Conservation (phyloP, 2,888 invertebrate genomes). For the Abrostola triplasia region DNA sequence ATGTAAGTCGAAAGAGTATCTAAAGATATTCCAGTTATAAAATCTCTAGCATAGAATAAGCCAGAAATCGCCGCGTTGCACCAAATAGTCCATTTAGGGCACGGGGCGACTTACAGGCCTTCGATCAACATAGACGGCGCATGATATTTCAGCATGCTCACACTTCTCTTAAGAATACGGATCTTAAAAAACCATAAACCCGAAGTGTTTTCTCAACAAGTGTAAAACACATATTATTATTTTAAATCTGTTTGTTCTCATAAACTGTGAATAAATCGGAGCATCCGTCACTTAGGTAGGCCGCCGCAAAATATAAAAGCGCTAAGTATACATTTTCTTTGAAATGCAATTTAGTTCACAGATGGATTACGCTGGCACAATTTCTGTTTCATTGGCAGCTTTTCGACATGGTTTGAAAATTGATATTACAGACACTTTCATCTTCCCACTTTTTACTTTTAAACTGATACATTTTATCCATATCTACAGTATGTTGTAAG, state of each 20-base stretch:
- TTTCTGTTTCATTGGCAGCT: conserved; percentile 16
- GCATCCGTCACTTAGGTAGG: conserved; percentile 38
- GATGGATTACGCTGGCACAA: conserved; percentile 20
- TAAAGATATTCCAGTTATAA: too few species aligned
- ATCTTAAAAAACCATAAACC: conserved; percentile 29
- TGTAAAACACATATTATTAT: conserved; percentile 23
- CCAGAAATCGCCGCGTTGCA: too few species aligned
- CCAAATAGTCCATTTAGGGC: too few species aligned
- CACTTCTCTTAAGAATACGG: conserved; percentile 21
- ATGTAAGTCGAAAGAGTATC: too few species aligned
- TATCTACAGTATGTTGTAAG: not conserved
- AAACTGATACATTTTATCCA: conserved; percentile 14
- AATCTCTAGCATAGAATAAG: too few species aligned
- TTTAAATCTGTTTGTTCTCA: conserved; percentile 12
- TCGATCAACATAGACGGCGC: conserved; percentile 1
- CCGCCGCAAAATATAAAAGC: conserved; percentile 28
- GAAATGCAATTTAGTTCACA: conserved; percentile 40
- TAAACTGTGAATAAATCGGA: conserved; percentile 31
- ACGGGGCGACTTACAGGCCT: conserved; percentile 15
- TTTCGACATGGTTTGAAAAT: conserved; percentile 8
- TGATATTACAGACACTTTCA: conserved; percentile 12
- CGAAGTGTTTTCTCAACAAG: conserved; percentile 9
- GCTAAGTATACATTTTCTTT: conserved; percentile 32
- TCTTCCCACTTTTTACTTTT: conserved; percentile 4
- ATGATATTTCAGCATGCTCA: conserved; percentile 56